Evolutionary conservation across 2,797 vertebrate genomes (phyloP).

Genomic region (Poecilia wingei): DNA sequence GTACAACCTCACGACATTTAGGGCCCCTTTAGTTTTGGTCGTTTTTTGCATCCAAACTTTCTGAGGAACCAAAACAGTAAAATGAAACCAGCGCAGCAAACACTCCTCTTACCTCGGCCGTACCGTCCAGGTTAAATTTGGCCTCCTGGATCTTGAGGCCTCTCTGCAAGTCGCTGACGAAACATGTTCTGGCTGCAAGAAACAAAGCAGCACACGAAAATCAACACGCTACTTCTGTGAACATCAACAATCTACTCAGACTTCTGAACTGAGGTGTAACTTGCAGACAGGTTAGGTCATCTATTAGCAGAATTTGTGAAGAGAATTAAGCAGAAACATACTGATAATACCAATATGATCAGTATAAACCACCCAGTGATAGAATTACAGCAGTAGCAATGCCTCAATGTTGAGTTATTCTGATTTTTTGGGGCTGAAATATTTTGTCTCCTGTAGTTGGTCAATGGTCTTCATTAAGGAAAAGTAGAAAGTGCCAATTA

Average conservation of each 20-base stretch:
- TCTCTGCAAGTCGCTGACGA: conserved; percentile 94
- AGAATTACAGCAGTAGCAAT: neutral
- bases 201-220: conserved; percentile 10
- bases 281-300: neutral
- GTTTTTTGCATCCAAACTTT: neutral
- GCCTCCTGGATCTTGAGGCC: conserved; percentile 94
- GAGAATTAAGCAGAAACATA: neutral
- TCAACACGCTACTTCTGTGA: neutral
- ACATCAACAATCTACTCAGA: neutral
- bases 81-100: neutral
- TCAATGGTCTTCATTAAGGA: too few relatives aligned
- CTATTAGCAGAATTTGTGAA: neutral
- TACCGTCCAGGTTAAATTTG: conserved; percentile 94
- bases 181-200: conserved; percentile 86
- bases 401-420: neutral
- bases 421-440: neutral
- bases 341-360: neutral
- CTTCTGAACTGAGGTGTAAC: neutral
- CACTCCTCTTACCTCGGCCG: conserved; percentile 83
- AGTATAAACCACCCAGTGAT: neutral
- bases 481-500: conserved; percentile 3
- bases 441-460: neutral
- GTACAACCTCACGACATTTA: neutral
- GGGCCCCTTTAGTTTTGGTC: neutral
- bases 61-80: neutral